A percentile compares a stretch with the other conserved stretches of the same genome.
phyloP scores from a whole-genome alignment of 1,140 invertebrate species.

The Colletes latitarsis region DNA sequence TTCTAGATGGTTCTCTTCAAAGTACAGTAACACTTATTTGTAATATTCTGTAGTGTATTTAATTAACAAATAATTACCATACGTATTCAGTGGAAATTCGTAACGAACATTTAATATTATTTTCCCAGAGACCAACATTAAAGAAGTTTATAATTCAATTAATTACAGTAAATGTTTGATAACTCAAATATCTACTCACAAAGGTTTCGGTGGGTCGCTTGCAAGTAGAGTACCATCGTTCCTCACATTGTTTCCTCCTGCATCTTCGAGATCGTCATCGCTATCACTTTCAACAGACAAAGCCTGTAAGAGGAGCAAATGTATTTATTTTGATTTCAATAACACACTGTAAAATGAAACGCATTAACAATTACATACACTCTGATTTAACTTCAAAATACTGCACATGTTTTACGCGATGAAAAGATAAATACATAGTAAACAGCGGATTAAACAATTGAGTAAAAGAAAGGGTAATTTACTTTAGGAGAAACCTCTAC shows the following conservation, averaged over 20 bases:
- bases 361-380: neutral
- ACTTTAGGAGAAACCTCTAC: no score
- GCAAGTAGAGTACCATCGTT: conserved; percentile 97
- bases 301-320: conserved; percentile 65
- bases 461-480: no score
- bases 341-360: neutral
- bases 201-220: conserved; percentile 96
- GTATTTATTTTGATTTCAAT: neutral
- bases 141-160: neutral
- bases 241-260: conserved; percentile 83
- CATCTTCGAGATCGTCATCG: conserved; percentile 81
- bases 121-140: neutral
- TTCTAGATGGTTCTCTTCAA: no score
- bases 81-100: neutral
- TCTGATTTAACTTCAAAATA: neutral
- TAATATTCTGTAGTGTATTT: no score
- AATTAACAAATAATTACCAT: no score
- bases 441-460: neutral
- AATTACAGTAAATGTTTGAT: neutral
- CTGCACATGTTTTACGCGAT: neutral
- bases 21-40: no score
- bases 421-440: neutral
- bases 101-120: neutral
- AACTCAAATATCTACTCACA: conserved; percentile 86
- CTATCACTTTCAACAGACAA: conserved; percentile 80